Base-by-base conservation (phyloP, 2,113 vertebrate genomes). In the Neoarius graeffei region DNA sequence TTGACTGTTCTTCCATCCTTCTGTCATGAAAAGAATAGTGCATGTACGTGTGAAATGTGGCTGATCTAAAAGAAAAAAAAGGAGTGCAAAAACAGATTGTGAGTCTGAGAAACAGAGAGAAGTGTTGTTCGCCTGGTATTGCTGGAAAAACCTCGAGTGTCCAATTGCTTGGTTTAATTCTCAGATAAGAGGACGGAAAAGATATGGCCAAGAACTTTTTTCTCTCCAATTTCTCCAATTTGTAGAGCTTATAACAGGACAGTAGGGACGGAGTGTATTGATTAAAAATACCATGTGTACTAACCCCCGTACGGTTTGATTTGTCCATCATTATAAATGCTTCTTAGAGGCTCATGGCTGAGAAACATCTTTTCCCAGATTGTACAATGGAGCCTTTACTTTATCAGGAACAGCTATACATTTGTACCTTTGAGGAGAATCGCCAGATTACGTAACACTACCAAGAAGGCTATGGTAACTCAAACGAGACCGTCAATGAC, bases 11-110 rank as follows among this genome's bases (percentile, higher is more conserved):
- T 79, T 54, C 10, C 48, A 4, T 35, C 14, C 3, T 71, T 71
- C 23, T 48, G 27, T 4, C 54, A 59, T 20, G 42, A 60, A 14
- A 85, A 66, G 52, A 80, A 27, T 1, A 77, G 76, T 17, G 76
- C 89, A 66, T 90, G 73, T 89, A 56, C 52, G 54, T 87, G 62
- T 83, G 35, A 93, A 88, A 93, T 89, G 90, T 92, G 93, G 93
- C 92, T 91, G 91, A 89, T 92, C 85, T 90, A 57, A 57, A 93
- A 92, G 62, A 42, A 93, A 92, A 69, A 81, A 62, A 82, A 19
- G 35, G 74, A 88, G 81, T 9, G 73, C 23, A 56, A 83, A 67
- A 87, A 67, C 81, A 88, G 91, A 92, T 92, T 52, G 11, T 13
- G 42, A 20, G 35, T 92, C 87, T 87, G 87, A 64, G 59, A 77